These are phyloP conservation scores for Halesus radiatus DNA, from an alignment of 1,140 invertebrate genomes.

Conservation along the genomic window DNA sequence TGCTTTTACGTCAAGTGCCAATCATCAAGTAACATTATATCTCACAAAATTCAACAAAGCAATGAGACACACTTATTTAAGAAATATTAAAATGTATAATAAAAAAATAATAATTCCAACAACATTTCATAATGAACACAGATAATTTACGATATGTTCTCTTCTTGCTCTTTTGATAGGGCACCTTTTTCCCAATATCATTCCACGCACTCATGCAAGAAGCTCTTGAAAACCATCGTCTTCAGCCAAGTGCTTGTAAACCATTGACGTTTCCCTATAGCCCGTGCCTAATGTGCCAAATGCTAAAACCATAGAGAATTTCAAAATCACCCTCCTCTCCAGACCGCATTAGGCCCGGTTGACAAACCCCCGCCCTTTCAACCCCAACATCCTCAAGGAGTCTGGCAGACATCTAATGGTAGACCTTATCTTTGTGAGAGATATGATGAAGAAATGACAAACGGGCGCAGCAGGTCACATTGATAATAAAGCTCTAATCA, in stretches of 20 bases:
- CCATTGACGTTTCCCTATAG: slow-evolving; percentile 3
- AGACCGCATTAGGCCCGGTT: slow-evolving; percentile 1
- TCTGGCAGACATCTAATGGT: neutral
- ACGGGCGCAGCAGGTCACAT: too few species aligned
- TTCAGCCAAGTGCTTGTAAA: slow-evolving; percentile 19
- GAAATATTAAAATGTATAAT: too few species aligned
- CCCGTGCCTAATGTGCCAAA: slow-evolving; percentile 22
- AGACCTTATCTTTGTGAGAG: neutral
- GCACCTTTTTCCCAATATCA: neutral
- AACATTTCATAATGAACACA: too few species aligned
- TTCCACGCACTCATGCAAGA: neutral
- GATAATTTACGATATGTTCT: too few species aligned
- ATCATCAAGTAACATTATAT: too few species aligned
- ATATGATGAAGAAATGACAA: too few species aligned
- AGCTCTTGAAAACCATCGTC: neutral
- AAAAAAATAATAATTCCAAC: too few species aligned
- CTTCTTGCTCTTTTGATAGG: too few species aligned
- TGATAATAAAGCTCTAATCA: too few species aligned
- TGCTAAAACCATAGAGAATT: slow-evolving; percentile 18
- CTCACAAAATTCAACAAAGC: too few species aligned
- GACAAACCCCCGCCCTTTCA: slow-evolving; percentile 13
- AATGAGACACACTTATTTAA: too few species aligned
- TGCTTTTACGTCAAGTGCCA: too few species aligned
- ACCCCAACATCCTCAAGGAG: neutral
- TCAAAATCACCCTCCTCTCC: slow-evolving; percentile 21